These are phyloP conservation scores for Cassiopea andromeda DNA, from an alignment of 30 jellyfish, hydroid and myxozoan species.

Conservation along the genomic window DNA sequence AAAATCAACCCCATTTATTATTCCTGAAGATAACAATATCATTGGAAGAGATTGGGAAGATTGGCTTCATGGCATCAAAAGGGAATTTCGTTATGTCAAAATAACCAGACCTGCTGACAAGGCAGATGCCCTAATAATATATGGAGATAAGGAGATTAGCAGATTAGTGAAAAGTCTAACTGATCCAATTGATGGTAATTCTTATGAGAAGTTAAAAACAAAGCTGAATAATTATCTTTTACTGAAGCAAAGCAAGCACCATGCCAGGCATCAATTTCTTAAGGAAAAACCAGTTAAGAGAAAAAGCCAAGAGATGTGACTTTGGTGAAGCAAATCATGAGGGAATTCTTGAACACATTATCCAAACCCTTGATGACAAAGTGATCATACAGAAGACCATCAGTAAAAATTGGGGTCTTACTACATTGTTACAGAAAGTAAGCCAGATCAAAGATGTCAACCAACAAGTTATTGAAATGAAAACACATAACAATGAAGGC, in stretches of 20 bases:
- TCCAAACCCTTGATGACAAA: conserved; percentile 21
- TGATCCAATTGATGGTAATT: background rate
- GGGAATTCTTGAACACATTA: conserved; percentile 5
- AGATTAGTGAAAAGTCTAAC: conserved; percentile 5
- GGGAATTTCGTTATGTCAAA: background rate
- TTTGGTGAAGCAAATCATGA: conserved; percentile 14
- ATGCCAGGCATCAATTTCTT: conserved; percentile 1
- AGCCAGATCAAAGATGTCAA: conserved; percentile 3
- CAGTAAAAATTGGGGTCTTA: background rate
- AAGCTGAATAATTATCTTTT: background rate
- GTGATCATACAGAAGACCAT: conserved; percentile 7
- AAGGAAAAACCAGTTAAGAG: background rate
- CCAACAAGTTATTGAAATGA: conserved; percentile 11
- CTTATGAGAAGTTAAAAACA: conserved; percentile 1
- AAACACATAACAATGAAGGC: background rate
- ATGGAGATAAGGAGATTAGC: background rate
- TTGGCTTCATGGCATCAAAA: too few species aligned
- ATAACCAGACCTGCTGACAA: background rate
- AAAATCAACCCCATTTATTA: too few species aligned
- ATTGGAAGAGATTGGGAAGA: too few species aligned
- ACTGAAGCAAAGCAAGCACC: background rate
- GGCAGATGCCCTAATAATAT: background rate
- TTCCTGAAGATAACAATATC: too few species aligned
- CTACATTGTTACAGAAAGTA: conserved; percentile 1
- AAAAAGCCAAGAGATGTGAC: conserved; percentile 20